Conservation (phyloP, 2,113 vertebrate genomes). For the Ranitomeya imitator region DNA sequence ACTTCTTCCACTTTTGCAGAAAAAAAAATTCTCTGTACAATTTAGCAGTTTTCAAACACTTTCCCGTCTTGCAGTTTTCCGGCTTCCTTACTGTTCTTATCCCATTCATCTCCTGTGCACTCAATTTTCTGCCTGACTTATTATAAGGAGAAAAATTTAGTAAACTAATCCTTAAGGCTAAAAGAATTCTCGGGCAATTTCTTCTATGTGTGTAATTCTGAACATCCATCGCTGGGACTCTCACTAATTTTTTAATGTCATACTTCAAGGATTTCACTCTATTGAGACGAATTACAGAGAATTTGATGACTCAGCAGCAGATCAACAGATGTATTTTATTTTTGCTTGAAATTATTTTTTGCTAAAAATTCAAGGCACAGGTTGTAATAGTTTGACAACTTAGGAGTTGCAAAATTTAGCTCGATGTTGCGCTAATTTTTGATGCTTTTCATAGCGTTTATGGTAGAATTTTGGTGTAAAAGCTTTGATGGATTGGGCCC, state of each 20-base stretch:
- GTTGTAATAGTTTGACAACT: too few species aligned
- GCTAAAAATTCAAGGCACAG: too few species aligned
- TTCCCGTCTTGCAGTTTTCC: neutral
- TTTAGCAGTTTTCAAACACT: conserved; percentile 17
- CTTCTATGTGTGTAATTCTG: conserved; percentile 19
- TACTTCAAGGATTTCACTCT: conserved; percentile 39
- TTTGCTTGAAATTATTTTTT: neutral
- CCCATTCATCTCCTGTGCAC: conserved; percentile 36
- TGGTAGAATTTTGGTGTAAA: too few species aligned
- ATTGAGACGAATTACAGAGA: neutral
- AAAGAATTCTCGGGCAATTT: conserved; percentile 28
- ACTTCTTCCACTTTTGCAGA: neutral
- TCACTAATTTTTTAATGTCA: conserved; percentile 33
- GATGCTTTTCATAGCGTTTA: too few species aligned
- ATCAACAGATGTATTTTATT: neutral
- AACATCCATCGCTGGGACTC: neutral
- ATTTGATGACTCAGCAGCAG: neutral
- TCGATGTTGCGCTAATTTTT: too few species aligned
- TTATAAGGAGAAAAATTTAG: conserved; percentile 10
- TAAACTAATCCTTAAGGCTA: conserved; percentile 34
- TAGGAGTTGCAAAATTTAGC: too few species aligned
- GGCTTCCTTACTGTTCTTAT: neutral
- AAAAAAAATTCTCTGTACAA: neutral
- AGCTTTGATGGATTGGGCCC: too few species aligned
- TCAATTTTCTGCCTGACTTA: conserved; percentile 46